phyloP scores from a whole-genome alignment of 2,888 invertebrate genomes.

The Arge pagana region DNA sequence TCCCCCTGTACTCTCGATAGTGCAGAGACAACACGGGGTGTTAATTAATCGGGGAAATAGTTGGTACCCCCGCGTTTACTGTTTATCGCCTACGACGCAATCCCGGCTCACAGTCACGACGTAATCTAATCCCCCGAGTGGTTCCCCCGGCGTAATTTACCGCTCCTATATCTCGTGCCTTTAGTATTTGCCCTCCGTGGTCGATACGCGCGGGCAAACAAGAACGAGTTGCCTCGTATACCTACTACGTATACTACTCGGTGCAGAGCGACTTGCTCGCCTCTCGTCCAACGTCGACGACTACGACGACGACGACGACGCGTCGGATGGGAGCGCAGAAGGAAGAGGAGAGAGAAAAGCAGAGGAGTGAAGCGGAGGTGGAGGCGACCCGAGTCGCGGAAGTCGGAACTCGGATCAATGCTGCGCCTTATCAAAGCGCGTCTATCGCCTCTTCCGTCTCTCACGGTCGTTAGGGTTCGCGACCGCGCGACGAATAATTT shows the following conservation, averaged over 20 bases:
- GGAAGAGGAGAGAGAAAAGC: constrained; percentile 4
- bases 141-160: constrained; percentile 20
- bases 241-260: too few relatives aligned
- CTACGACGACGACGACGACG: too few relatives aligned
- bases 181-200: constrained; percentile 23
- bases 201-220: constrained; percentile 22
- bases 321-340: too few relatives aligned
- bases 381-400: constrained; percentile 18
- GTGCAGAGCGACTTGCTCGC: too few relatives aligned
- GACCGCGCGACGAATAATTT: too few relatives aligned
- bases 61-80: constrained; percentile 6
- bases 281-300: too few relatives aligned
- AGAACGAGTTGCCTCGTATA: constrained; percentile 20
- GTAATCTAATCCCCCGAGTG: constrained; percentile 21
- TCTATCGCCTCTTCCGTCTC: too few relatives aligned
- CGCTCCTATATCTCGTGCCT: constrained; percentile 17
- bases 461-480: too few relatives aligned
- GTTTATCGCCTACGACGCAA: constrained; percentile 13
- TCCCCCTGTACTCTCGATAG: too few relatives aligned
- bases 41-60: too few relatives aligned
- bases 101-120: constrained; percentile 15
- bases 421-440: constrained; percentile 21
- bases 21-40: too few relatives aligned
- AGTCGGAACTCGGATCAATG: constrained; percentile 22
- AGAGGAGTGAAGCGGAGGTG: constrained; percentile 5